phyloP scores from a whole-genome alignment of 2,797 vertebrate species.

The Heteromormyrus szaboi region DNA sequence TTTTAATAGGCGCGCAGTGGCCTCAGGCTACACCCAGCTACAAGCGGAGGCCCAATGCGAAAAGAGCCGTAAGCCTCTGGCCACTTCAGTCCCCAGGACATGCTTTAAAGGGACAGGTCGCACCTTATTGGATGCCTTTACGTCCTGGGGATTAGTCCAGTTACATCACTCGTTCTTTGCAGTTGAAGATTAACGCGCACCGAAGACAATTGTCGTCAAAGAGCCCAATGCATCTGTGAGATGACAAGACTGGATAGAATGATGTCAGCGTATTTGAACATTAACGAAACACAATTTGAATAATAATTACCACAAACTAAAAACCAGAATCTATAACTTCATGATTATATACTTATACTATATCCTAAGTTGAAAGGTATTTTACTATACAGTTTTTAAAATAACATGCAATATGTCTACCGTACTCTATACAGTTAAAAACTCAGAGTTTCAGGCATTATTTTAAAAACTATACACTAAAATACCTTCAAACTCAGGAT shows the following conservation, averaged over 20 bases:
- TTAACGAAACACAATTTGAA: not conserved
- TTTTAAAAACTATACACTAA: not conserved
- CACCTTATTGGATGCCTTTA: constrained; percentile 58
- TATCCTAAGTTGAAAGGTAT: not conserved
- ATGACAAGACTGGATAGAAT: not conserved
- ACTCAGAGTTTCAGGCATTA: not conserved
- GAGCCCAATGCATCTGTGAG: not conserved
- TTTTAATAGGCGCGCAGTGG: constrained; percentile 49
- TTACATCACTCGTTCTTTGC: constrained; percentile 51
- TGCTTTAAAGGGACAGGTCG: constrained; percentile 43
- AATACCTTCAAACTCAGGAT: not conserved
- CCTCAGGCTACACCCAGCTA: constrained; percentile 57
- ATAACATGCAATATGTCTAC: not conserved
- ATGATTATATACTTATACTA: not conserved
- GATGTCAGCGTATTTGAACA: not conserved
- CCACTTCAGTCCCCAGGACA: constrained; percentile 28
- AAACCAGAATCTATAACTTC: not conserved
- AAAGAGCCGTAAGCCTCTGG: constrained; percentile 54
- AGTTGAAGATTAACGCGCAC: constrained; percentile 21
- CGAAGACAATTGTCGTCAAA: not conserved
- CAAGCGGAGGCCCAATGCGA: constrained; percentile 37
- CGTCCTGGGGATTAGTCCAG: constrained; percentile 58
- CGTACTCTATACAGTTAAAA: not conserved
- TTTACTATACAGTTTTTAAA: not conserved
- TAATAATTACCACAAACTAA: not conserved